phyloP scores from a whole-genome alignment of 2,888 invertebrate genomes.

The Erebia aethiops region DNA sequence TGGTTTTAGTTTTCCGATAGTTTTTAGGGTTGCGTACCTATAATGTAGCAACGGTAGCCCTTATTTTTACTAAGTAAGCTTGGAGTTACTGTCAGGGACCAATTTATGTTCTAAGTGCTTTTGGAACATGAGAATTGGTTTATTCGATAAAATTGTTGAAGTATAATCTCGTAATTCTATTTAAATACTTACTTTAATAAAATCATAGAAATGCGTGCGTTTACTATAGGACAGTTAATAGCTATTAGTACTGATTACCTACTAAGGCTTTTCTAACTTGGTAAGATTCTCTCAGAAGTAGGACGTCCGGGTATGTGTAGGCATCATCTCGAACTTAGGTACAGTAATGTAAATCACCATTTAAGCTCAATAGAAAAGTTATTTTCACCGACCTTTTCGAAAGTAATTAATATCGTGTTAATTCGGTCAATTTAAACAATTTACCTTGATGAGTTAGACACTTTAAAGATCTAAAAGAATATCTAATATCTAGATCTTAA shows the following conservation, averaged over 20 bases:
- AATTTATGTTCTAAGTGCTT: background rate
- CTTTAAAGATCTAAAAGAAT: no score
- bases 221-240: background rate
- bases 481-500: no score
- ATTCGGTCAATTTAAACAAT: no score
- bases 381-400: no score
- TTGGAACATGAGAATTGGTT: constrained; percentile 15
- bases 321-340: no score
- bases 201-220: background rate
- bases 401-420: no score
- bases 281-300: background rate
- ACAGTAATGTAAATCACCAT: no score
- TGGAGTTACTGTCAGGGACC: constrained; percentile 9
- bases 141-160: background rate
- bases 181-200: constrained; percentile 1
- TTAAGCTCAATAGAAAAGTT: no score
- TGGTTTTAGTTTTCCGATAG: constrained; percentile 14
- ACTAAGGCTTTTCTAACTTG: background rate
- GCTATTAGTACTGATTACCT: background rate
- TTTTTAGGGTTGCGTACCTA: background rate
- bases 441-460: no score
- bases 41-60: no score
- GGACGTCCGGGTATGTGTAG: no score
- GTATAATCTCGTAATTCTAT: background rate
- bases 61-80: background rate